These are phyloP conservation scores for Strongylocentrotus purpuratus DNA, from an alignment of 35 echinoderm and acorn worm genomes.

Conservation along the genomic window DNA sequence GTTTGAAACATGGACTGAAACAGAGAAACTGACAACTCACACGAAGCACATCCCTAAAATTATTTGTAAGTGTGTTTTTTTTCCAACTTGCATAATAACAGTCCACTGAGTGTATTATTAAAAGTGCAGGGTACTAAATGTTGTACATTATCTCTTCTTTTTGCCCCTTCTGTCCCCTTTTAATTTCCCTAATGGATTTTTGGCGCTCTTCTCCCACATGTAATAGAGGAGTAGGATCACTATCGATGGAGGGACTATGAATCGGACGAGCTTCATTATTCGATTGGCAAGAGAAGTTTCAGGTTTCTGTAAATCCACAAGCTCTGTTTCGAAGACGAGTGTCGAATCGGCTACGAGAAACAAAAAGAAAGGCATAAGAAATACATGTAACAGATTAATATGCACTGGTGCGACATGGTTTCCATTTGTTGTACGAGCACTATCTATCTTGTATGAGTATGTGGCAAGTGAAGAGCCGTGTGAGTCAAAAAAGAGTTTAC, in stretches of 20 bases:
- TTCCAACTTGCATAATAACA: neutral
- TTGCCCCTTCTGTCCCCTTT: slow-evolving; percentile 42
- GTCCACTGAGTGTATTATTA: neutral
- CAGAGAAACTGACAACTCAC: neutral
- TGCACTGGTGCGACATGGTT: no score
- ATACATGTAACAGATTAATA: neutral
- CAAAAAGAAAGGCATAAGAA: neutral
- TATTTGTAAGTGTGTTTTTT: neutral
- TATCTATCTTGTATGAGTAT: no score
- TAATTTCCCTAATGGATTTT: neutral
- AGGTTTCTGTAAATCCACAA: slow-evolving; percentile 42
- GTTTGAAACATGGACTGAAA: neutral
- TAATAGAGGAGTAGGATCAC: slow-evolving; percentile 39
- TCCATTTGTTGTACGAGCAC: no score
- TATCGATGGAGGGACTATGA: slow-evolving; percentile 32
- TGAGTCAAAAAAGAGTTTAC: no score
- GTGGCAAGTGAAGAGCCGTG: no score
- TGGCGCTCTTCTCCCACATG: slow-evolving; percentile 45
- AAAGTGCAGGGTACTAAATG: neutral
- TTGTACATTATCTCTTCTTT: slow-evolving; percentile 48
- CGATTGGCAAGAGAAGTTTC: neutral
- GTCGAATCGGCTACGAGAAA: slow-evolving; percentile 49
- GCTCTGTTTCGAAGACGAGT: slow-evolving; percentile 47
- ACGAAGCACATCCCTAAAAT: neutral
- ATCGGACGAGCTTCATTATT: slow-evolving; percentile 29